Base-by-base conservation (phyloP, 2,888 invertebrate species). In the Arge pagana region DNA sequence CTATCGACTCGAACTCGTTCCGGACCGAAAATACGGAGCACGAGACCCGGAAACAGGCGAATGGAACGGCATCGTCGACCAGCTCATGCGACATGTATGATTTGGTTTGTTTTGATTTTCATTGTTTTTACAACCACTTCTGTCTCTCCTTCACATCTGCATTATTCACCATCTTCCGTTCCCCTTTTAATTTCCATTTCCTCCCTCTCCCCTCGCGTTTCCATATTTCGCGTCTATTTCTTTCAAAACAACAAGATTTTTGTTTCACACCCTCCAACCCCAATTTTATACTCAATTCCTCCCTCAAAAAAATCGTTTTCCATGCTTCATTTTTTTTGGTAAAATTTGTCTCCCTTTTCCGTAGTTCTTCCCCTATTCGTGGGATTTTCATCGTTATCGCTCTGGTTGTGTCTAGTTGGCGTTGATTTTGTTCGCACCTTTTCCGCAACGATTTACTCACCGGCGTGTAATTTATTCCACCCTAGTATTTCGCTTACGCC, bases 1-100 rank as follows among this genome's bases (percentile, higher is more conserved):
- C 63, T 89, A 87, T 72, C 82, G 85, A 53, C 74, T 88, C 65
- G 85, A 87, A 66, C 77, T 87, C 58, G 87, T 86, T 23, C 86
- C 87, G 3, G 88, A 88, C 74, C 77, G 83, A 58, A 86, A 87
- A 68, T 85, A 85, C 70, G 85, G 85, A 31, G 84, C 83, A 37
- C 78, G 77, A 59, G 80, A 85, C 68, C 82, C 82, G n/a, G 77
- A 77, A 57, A 83, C 83, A 30, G 83, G 83, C 50, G 80, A 82
- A 58, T 85, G 85, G 84, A 84, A 84, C 72, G 87, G 87, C 61
- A 86, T 87, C 81, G 87, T 88, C 36, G 78, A 82, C 48, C 84
- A 87, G 69, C 80, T 87, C 57, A 85, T 86, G 81, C 83, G 84
- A 78, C 85, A 90, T 80, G 87, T 87, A 81, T 71, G 81, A 67